Percentiles rank a stretch among this genome's conserved stretches.
Evolutionary conservation across 2,888 invertebrate genomes (phyloP).

Genomic region (Agriotes lineatus): DNA sequence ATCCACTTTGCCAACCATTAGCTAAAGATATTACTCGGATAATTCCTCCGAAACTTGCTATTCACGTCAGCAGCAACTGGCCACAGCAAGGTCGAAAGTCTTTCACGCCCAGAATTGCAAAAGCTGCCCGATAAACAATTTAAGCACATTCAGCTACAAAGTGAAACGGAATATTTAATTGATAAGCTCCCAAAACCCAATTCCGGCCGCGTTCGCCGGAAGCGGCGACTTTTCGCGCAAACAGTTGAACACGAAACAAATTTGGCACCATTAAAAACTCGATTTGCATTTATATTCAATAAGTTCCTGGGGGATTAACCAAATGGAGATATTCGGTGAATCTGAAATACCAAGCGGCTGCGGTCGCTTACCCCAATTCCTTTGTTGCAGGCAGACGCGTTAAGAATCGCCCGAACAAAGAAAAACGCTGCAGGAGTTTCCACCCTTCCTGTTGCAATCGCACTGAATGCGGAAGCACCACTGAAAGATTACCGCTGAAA

Average conservation of each 20-base stretch:
- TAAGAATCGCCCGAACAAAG: not conserved
- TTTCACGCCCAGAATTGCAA: too few relatives aligned
- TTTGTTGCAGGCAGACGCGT: not conserved
- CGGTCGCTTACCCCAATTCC: conserved; percentile 4
- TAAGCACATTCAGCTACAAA: too few relatives aligned
- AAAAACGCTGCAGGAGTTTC: not conserved
- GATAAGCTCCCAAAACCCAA: too few relatives aligned
- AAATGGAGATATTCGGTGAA: not conserved
- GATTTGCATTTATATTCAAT: not conserved
- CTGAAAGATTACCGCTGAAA: conserved; percentile 17
- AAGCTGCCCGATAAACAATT: too few relatives aligned
- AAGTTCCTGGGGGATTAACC: not conserved
- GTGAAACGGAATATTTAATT: too few relatives aligned
- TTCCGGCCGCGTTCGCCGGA: too few relatives aligned
- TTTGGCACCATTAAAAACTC: not conserved
- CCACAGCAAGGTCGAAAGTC: too few relatives aligned
- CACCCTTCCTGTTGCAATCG: not conserved
- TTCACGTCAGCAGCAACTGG: too few relatives aligned
- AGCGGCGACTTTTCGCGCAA: not conserved
- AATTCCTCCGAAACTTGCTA: too few relatives aligned
- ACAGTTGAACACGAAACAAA: not conserved
- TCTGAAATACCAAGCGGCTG: not conserved
- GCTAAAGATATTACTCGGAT: too few relatives aligned
- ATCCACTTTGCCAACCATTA: too few relatives aligned
- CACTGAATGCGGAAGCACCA: conserved; percentile 11